A percentile compares a stretch with the other conserved stretches of the same genome.
These are phyloP conservation scores for Felis catus DNA, from an alignment of 2,113 vertebrate genomes.

Conservation along the genomic window DNA sequence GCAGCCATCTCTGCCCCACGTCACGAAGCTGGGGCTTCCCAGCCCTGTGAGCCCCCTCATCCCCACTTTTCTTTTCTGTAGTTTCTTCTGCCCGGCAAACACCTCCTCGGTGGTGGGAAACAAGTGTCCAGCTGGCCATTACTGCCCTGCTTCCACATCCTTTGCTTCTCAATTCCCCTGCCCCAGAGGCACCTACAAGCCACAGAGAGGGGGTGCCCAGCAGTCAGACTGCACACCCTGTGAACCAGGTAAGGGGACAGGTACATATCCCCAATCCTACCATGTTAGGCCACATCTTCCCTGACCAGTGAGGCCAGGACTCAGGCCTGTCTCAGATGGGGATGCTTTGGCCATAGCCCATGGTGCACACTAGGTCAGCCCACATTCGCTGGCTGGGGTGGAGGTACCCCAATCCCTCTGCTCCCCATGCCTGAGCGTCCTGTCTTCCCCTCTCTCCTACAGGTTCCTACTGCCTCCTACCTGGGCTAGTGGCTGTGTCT, in stretches of 20 bases:
- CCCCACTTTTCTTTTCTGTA: slow-evolving; percentile 62
- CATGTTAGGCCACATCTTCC: neutral
- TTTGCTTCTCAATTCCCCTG: slow-evolving; percentile 90
- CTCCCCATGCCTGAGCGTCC: no score
- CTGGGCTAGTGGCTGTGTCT: slow-evolving; percentile 87
- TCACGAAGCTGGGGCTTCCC: no score
- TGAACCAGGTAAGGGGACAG: slow-evolving; percentile 87
- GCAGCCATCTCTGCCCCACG: no score
- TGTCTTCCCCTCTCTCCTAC: neutral
- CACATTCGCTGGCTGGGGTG: neutral
- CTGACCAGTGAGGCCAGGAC: neutral
- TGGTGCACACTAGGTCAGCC: neutral
- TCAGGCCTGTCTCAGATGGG: neutral
- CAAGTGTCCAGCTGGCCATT: slow-evolving; percentile 89
- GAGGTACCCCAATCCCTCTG: neutral
- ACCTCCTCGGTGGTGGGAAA: slow-evolving; percentile 83
- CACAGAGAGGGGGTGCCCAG: slow-evolving; percentile 79
- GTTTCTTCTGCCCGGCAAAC: slow-evolving; percentile 90
- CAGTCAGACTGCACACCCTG: slow-evolving; percentile 88
- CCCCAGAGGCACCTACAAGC: slow-evolving; percentile 90
- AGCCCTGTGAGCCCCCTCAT: neutral
- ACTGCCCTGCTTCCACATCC: slow-evolving; percentile 88
- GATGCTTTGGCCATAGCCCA: no score
- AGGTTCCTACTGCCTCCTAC: slow-evolving; percentile 88
- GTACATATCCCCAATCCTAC: no score